Percentiles rank a stretch among this genome's conserved stretches.
Evolutionary conservation across 2,113 vertebrate genomes (phyloP).

Genomic region (Hydropotes inermis): DNA sequence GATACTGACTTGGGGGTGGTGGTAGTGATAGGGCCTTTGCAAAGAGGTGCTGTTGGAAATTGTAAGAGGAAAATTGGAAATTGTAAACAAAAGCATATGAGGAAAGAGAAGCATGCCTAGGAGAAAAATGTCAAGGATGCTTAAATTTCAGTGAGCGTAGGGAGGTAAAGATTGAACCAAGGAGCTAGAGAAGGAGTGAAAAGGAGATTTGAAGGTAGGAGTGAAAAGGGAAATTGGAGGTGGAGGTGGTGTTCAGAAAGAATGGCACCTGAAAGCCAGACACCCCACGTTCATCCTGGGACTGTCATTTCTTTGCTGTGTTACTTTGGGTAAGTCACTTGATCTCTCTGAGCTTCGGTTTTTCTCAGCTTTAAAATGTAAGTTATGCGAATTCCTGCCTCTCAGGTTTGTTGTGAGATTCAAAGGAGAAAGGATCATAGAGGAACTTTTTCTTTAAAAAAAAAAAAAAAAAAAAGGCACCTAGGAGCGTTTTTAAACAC

Average conservation of each 20-base stretch:
- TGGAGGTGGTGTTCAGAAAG: neutral
- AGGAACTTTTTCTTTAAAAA: too few species aligned
- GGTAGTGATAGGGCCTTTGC: neutral
- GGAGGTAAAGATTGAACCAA: neutral
- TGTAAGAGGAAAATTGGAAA: neutral
- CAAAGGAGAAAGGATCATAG: fast-evolving
- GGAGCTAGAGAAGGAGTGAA: neutral
- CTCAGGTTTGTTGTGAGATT: neutral
- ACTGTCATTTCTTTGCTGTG: neutral
- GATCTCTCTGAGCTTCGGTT: neutral
- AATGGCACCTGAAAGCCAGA: neutral
- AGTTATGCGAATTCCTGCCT: neutral
- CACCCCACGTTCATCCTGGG: neutral
- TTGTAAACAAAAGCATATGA: neutral
- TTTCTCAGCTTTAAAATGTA: neutral
- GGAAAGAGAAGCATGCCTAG: neutral
- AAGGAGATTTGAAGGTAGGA: neutral
- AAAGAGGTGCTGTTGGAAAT: neutral
- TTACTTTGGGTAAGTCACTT: neutral
- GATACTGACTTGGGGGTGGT: too few species aligned
- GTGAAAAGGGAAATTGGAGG: neutral
- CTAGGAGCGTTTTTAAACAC: neutral
- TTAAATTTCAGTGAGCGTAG: neutral
- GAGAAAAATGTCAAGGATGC: neutral
- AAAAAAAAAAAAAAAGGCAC: neutral